phyloP scores from a whole-genome alignment of 2,797 vertebrate genomes.

The Phataginus tetradactyla region DNA sequence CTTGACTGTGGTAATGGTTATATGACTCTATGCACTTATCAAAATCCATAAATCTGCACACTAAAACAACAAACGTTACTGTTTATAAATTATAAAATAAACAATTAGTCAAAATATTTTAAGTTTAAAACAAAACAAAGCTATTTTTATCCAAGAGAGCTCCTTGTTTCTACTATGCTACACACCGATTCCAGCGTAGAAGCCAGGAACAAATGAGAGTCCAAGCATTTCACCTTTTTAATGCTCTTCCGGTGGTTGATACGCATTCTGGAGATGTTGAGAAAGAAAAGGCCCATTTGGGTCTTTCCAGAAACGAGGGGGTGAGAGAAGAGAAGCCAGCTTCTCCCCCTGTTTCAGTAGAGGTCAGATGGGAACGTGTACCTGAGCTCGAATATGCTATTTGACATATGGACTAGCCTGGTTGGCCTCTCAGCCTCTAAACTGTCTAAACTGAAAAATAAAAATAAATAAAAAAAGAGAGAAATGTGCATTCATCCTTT shows the following conservation, averaged over 20 bases:
- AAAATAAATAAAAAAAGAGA: neutral
- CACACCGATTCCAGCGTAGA: neutral
- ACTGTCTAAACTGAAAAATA: neutral
- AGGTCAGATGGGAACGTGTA: neutral
- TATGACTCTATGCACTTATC: accelerated
- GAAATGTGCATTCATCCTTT: neutral
- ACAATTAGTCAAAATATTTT: neutral
- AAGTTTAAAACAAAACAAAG: neutral
- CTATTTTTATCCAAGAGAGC: neutral
- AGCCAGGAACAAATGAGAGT: neutral
- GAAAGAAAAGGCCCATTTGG: neutral
- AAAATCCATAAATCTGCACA: neutral
- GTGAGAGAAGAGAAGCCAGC: too few species aligned
- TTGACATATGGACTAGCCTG: neutral
- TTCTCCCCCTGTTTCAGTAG: accelerated
- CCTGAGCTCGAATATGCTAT: neutral
- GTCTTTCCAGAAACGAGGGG: neutral
- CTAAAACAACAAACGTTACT: neutral
- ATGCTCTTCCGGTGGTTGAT: neutral
- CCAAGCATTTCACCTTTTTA: neutral
- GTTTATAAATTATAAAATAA: neutral
- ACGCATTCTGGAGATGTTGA: neutral
- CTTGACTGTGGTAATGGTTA: neutral
- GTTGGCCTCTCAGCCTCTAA: neutral
- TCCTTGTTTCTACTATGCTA: neutral